phyloP scores from a whole-genome alignment of 2,113 vertebrate species.

The Poecile atricapillus region DNA sequence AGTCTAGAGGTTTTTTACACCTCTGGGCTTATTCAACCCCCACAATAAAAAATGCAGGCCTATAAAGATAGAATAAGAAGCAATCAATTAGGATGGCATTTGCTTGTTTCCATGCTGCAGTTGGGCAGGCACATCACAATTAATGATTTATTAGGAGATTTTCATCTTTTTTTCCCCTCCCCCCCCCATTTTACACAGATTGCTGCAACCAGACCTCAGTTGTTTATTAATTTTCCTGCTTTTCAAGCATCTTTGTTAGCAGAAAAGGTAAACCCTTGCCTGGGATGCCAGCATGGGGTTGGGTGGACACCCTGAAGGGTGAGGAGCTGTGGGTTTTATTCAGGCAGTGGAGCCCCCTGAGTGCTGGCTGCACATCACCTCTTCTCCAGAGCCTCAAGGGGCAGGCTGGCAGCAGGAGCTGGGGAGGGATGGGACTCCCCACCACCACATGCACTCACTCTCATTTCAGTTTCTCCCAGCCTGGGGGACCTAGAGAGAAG shows the following conservation, averaged over 20 bases:
- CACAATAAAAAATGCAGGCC: constrained; percentile 39
- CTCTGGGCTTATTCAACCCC: constrained; percentile 51
- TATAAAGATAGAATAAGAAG: constrained; percentile 51
- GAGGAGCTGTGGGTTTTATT: background rate
- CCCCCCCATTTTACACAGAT: background rate
- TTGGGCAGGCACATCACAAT: constrained; percentile 55
- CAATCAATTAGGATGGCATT: constrained; percentile 65
- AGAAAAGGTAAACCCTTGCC: background rate
- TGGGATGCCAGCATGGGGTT: background rate
- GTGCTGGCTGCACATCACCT: accelerated
- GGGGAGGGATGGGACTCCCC: background rate
- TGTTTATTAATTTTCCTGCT: constrained; percentile 14
- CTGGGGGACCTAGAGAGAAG: background rate
- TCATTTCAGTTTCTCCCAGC: background rate
- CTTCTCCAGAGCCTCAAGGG: accelerated
- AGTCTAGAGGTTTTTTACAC: constrained; percentile 47
- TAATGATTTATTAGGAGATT: constrained; percentile 58
- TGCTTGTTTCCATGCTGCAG: constrained; percentile 20
- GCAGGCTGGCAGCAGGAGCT: background rate
- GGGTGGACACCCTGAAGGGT: accelerated
- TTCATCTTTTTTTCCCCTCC: background rate
- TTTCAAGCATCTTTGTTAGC: background rate
- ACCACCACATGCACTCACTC: accelerated
- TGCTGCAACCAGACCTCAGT: background rate
- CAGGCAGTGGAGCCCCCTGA: background rate